Evolutionary conservation across 2,888 invertebrate genomes (phyloP), one percentile per base, ranked within the genome.

Genomic region (Schizotus pectinicornis): DNA sequence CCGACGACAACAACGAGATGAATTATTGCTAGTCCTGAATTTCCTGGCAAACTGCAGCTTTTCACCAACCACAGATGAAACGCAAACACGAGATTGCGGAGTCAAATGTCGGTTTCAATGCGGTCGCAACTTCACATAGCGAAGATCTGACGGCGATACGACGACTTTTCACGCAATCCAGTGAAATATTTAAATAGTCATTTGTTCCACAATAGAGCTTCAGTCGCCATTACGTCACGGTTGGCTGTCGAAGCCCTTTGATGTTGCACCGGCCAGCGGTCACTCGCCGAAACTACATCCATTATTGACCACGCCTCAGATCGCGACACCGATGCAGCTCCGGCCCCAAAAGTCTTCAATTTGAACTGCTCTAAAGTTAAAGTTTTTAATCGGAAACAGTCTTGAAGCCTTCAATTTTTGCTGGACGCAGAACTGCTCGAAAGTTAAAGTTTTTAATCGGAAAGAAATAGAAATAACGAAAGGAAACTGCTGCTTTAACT

Each of bases 61-160:
- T 51, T 59, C 51, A 22, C 13, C 31, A 47, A 31, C 31, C 37
- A 55, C 51, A 56, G 46, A 59, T 59, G 59, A 59, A 56, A 56
- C 51, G 51, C 51, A 59, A 59, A 59, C 55, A 59, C n/a, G 38
- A 51, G 37, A 14, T 13, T 49, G 43, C 31, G 22, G 35, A 50
- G 32, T 42, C 14, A 9, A 11, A 37, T 30, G 32, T 5, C 38
- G 8, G n/a, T n/a, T n/a, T n/a, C 3, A 35, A 22, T 35, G 43
- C 45, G 43, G 43, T 52, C n/a, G 42, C 46, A 11, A 37, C 5
- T 22, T 32, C 13, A 13, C 13, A 6, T 39, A 6, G 33, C 46
- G 49, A 39, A 72, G 74, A 74, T 74, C 67, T 69, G 61, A 70
- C 73, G 69, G 69, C 68, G 74, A 74, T 73, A 73, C 43, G 63